Evolutionary conservation across 2,797 vertebrate genomes (phyloP).

Genomic region (Sciaenops ocellatus): DNA sequence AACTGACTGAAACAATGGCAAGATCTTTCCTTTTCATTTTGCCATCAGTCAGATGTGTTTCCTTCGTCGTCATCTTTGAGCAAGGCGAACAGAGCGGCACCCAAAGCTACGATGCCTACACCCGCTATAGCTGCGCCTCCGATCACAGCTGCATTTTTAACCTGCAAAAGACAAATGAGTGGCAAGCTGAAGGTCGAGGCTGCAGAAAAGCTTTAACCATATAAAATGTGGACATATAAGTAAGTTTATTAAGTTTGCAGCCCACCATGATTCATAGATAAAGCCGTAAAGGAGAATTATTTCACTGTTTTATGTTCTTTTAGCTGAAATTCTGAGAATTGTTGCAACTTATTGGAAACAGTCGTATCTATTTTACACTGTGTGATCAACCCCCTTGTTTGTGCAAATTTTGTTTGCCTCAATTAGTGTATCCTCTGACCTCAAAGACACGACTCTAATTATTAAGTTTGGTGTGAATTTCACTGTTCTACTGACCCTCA

Average conservation of each 20-base stretch:
- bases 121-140: conserved; percentile 2
- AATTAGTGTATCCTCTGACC: too few species aligned
- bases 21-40: not conserved
- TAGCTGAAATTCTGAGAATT: too few species aligned
- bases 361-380: too few species aligned
- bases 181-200: not conserved
- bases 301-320: too few species aligned
- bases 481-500: too few species aligned
- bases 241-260: not conserved
- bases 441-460: too few species aligned
- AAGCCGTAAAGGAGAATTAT: too few species aligned
- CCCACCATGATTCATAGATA: not conserved
- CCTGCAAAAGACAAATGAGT: conserved; percentile 22
- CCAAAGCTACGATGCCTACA: not conserved
- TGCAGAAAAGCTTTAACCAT: not conserved
- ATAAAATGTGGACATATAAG: not conserved
- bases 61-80: conserved; percentile 11
- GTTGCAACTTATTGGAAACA: too few species aligned
- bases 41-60: not conserved
- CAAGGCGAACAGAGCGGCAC: conserved; percentile 7
- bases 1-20: not conserved
- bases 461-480: too few species aligned
- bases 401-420: too few species aligned
- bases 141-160: not conserved
- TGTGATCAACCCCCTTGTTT: too few species aligned